Base-by-base conservation (phyloP, 2,113 vertebrate species). In the Odocoileus hemionus region DNA sequence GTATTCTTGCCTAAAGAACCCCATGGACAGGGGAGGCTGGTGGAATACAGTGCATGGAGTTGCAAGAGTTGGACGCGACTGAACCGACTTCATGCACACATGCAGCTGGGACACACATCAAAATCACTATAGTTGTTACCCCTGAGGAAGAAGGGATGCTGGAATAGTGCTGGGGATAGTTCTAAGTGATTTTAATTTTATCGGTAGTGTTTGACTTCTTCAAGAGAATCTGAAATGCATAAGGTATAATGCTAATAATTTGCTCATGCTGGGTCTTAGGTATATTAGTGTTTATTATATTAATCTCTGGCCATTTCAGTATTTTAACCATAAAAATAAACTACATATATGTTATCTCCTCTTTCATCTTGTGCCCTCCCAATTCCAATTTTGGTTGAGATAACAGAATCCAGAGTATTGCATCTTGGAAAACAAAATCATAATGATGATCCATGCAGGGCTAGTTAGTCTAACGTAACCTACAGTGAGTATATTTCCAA, bases 401-500 rank as follows among this genome's bases (percentile, higher is more conserved):
- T 92, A 74, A 61, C 88, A 89, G 74, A 98, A 96, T 61, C 33
- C 4, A n/a, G 64, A 30, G 57, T 91, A 92, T 47, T 12, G 0
- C 64, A 93, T 91, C 97, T 86, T 94, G 96, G 95, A 97, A 98
- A 98, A 70, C 50, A 82, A 98, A 94, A 94, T 26, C 86, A 94
- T 94, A 95, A 79, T 86, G 95, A 93, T 98, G 96, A 98, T 94
- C 97, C 94, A 98, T 4, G 0, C 79, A 86, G 92, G 88, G 95
- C 64, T 96, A 94, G 95, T 97, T 67, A 25, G 93, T 64, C 84
- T 97, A 96, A 94, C 95, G 97, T 98, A 98, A 97, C 97, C 95
- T 98, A 97, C 97, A 95, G 96, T 95, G 96, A 98, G 97, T 97
- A 83, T 97, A 97, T 97, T 98, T 98, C 97, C 98, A 98, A 95